Conservation (phyloP, 2,113 vertebrate genomes). For the Scytalopus superciliaris region DNA sequence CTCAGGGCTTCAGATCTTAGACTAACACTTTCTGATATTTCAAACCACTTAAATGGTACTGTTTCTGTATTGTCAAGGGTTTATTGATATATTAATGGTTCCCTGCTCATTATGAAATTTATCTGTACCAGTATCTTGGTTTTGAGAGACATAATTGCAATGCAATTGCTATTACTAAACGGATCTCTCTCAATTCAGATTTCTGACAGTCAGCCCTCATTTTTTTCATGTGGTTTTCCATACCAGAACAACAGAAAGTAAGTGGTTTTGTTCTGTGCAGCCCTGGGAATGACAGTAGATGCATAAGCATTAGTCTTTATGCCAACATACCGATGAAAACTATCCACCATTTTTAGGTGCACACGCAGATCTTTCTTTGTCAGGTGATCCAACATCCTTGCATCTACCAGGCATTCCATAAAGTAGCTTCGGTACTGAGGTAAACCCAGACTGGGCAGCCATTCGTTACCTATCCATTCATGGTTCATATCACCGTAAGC, state of each 20-base stretch:
- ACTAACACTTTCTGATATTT: neutral
- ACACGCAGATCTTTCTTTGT: conserved; percentile 99
- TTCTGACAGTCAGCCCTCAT: neutral
- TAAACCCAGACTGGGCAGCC: conserved; percentile 97
- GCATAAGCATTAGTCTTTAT: neutral
- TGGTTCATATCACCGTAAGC: conserved; percentile 99
- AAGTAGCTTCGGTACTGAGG: conserved; percentile 99
- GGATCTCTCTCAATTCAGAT: neutral
- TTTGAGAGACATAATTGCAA: neutral
- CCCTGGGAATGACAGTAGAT: neutral
- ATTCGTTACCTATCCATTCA: conserved; percentile 99
- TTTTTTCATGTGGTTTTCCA: neutral
- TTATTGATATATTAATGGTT: neutral
- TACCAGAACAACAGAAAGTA: neutral
- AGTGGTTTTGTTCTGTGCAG: neutral
- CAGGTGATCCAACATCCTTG: conserved; percentile 97
- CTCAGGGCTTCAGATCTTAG: neutral
- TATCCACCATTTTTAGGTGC: conserved; percentile 99
- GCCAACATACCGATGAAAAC: conserved; percentile 92
- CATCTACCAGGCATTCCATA: conserved; percentile 99
- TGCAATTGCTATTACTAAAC: neutral
- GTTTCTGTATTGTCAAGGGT: neutral
- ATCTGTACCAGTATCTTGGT: neutral
- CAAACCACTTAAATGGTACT: neutral
- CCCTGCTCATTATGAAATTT: neutral